Base-by-base conservation (phyloP, 2,888 invertebrate genomes). In the Pheosia gnoma region DNA sequence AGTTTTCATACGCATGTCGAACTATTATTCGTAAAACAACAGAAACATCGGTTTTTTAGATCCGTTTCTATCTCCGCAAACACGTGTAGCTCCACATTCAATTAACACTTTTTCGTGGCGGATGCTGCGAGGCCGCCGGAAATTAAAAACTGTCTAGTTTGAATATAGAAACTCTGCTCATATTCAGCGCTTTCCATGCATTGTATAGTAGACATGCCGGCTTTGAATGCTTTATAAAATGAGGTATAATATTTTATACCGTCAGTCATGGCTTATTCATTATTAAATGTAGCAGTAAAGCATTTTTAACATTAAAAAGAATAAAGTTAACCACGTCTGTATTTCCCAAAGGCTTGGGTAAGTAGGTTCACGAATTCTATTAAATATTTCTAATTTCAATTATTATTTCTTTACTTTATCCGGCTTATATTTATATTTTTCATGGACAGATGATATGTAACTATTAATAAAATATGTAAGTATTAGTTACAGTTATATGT, bases 101-200 rank as follows among this genome's bases (percentile, higher is more conserved):
- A 90, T 91, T 88, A 90, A 88, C 86, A 89, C 82, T 89, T 90
- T 91, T 90, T 89, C 87, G 83, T 79, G 79, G 82, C 86, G 89
- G 87, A 89, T 83, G 84, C 79, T 79, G 74, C 80, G 83, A 80
- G 84, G 79, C 81, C 79, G 79, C 86, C 91, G 91, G 92, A 91
- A 93, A 93, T 92, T 91, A 91, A 91, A 91, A 90, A 88, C 86
- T 87, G 87, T 86, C 86, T 85, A 78, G 77, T 78, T 74, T 82
- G 78, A 72, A 78, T 74, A 77, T 78, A 71, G 66, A 75, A 71
- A 77, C 67, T 67, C 67, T 63, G 63, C 67, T 64, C 58, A 66
- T 70, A 70, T 70, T 65, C 65, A 60, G 51, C 45, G 58, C 57
- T 59, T 54, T 58, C 58, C 64, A 63, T 62, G 58, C 41, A 62